phyloP scores from a whole-genome alignment of 2,888 invertebrate species.

The Esperia sulphurella region DNA sequence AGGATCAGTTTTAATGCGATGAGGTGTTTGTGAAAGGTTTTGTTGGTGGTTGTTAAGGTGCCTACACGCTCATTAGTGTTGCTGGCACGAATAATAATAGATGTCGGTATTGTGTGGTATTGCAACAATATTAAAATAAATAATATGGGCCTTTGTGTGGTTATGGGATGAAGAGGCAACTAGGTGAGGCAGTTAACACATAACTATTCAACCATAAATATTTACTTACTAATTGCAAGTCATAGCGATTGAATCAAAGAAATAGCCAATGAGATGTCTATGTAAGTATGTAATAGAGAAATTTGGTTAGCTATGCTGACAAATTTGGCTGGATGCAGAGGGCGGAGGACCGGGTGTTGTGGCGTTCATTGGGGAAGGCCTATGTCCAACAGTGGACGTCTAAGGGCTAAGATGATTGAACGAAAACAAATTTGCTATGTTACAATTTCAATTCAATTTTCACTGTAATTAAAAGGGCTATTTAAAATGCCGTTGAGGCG shows the following conservation, averaged over 20 bases:
- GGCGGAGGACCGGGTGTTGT: no score
- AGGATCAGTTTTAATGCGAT: constrained; percentile 21
- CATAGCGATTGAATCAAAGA: not conserved
- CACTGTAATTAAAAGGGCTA: no score
- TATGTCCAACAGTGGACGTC: no score
- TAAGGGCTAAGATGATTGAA: no score
- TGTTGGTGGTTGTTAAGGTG: constrained; percentile 46
- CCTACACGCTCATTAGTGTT: constrained; percentile 74
- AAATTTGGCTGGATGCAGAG: no score
- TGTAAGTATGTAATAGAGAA: no score
- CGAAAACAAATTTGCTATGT: no score
- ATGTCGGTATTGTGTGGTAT: constrained; percentile 54
- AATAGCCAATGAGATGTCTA: no score
- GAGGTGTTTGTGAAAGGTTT: constrained; percentile 12
- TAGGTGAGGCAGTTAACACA: not conserved
- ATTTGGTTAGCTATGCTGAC: no score
- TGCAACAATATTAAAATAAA: constrained; percentile 76
- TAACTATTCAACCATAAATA: not conserved
- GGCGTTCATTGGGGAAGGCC: no score
- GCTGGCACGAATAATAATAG: constrained; percentile 51
- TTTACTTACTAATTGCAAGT: not conserved
- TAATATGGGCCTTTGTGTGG: constrained; percentile 61
- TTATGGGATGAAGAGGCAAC: not conserved
- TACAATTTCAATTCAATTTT: no score
- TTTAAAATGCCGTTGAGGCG: no score